Conservation (phyloP, 1,140 invertebrate genomes). For the Drosophila bocki region DNA sequence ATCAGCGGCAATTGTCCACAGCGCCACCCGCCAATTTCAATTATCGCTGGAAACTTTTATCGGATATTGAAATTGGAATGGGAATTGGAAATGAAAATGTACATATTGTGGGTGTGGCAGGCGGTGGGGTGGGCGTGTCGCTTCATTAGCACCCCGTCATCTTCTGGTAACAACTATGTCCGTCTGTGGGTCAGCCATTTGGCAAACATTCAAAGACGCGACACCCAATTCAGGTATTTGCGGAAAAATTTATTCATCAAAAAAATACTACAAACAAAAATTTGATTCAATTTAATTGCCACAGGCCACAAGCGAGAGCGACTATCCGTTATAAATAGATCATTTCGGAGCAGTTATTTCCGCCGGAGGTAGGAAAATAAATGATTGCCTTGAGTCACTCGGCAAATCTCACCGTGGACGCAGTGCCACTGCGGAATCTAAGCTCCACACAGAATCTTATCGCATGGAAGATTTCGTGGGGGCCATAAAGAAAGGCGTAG, state of each 20-base stretch:
- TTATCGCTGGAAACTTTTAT: conserved; percentile 61
- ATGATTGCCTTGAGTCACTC: conserved; percentile 45
- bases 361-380: conserved; percentile 33
- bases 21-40: conserved; percentile 42
- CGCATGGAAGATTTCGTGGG: conserved; percentile 29
- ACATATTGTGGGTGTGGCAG: conserved; percentile 23
- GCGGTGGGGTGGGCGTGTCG: conserved; percentile 36
- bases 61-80: conserved; percentile 6
- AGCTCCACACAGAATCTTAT: conserved; percentile 26
- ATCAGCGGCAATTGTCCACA: conserved; percentile 41
- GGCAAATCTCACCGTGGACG: conserved; percentile 27
- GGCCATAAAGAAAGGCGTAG: conserved; percentile 22
- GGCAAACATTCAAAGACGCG: conserved; percentile 68
- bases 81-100: conserved; percentile 14
- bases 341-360: conserved; percentile 34
- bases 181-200: conserved; percentile 51
- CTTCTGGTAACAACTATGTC: background rate
- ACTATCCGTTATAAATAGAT: conserved; percentile 31
- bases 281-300: conserved; percentile 42
- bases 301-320: background rate
- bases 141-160: conserved; percentile 36
- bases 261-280: conserved; percentile 7
- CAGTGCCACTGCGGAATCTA: conserved; percentile 41
- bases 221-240: conserved; percentile 28
- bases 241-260: conserved; percentile 22